phyloP scores from a whole-genome alignment of 2,113 vertebrate species.

The Rhinolophus ferrumequinum region DNA sequence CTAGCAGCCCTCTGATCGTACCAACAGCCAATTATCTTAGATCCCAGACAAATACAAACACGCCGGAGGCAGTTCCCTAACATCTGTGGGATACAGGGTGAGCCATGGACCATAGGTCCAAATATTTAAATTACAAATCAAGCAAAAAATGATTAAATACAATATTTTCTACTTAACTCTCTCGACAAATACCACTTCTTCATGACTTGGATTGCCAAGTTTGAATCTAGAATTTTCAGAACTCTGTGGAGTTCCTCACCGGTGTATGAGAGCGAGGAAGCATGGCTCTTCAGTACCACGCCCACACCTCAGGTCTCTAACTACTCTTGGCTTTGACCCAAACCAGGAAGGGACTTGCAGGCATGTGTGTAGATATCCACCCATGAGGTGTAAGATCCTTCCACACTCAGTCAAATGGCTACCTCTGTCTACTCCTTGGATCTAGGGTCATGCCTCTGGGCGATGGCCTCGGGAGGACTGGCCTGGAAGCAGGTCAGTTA shows the following conservation, averaged over 20 bases:
- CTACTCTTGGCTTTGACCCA: neutral
- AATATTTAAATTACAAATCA: neutral
- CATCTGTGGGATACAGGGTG: neutral
- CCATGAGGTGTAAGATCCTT: neutral
- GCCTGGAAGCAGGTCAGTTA: neutral
- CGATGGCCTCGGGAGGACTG: neutral
- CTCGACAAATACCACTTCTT: neutral
- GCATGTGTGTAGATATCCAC: neutral
- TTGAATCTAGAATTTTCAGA: neutral
- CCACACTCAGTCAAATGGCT: rapidly evolving
- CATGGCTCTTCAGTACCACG: rapidly evolving
- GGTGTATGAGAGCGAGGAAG: neutral
- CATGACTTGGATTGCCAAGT: neutral
- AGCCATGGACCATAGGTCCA: neutral
- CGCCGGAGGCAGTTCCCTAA: neutral
- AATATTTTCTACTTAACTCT: neutral
- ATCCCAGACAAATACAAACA: neutral
- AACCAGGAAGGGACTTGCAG: neutral
- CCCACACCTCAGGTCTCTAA: rapidly evolving
- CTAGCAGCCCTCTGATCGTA: neutral
- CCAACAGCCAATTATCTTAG: neutral
- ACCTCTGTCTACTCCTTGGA: neutral
- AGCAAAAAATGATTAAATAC: neutral
- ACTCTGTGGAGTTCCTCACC: neutral
- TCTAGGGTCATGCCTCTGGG: rapidly evolving